Percentiles rank a stretch among this genome's conserved stretches.
Conservation (phyloP, 2,113 vertebrate genomes). For the Platycercus adscitus region DNA sequence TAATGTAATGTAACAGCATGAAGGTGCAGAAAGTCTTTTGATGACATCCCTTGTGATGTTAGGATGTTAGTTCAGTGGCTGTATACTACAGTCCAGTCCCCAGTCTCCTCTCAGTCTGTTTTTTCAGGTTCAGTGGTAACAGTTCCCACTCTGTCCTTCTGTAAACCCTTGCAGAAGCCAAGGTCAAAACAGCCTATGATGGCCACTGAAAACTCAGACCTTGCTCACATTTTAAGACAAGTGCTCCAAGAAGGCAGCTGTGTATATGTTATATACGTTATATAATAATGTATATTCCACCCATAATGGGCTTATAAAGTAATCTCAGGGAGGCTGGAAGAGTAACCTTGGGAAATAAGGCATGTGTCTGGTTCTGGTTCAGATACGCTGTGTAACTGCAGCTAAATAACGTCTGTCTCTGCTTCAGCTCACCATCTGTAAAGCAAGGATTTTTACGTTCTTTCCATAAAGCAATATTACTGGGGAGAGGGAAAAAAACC, state of each 20-base stretch:
- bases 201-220: not conserved
- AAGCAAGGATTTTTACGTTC: not conserved
- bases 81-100: not conserved
- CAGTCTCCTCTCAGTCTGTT: not conserved
- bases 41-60: not conserved
- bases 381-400: not conserved
- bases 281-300: not conserved
- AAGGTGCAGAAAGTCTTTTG: not conserved
- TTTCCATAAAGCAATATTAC: conserved; percentile 34
- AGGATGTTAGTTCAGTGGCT: not conserved
- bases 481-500: not conserved
- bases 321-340: not conserved
- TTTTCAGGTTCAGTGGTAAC: fast-evolving
- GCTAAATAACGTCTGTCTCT: not conserved
- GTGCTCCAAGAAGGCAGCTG: not conserved
- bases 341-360: conserved; percentile 43
- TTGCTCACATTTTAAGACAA: not conserved
- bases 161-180: not conserved
- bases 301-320: conserved; percentile 27
- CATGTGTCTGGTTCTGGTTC: conserved; percentile 13
- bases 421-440: conserved; percentile 43
- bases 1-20: not conserved
- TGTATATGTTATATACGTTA: not conserved
- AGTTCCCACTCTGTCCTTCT: not conserved
- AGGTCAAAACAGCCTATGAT: not conserved